Evolutionary conservation across 2,888 invertebrate genomes (phyloP), one percentile per base, ranked within the genome.

Genomic region (Lasius fuliginosus): DNA sequence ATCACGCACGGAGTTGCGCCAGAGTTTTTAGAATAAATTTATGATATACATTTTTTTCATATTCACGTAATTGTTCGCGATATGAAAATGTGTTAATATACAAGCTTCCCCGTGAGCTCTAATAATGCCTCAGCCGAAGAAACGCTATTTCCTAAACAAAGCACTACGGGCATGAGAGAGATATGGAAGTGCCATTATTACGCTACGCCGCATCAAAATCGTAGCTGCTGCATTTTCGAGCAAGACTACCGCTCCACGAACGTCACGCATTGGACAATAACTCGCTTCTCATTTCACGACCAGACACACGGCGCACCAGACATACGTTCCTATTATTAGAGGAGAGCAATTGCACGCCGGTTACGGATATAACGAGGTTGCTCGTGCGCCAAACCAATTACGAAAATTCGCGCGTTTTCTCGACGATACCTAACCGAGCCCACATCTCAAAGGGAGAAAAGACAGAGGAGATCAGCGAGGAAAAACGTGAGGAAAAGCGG

Each of bases 271-370:
- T 65, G 65, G 36, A 36, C 75, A 56, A 68, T 68, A 77, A 77
- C n/a, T 40, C n/a, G 53, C n/a, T 77, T 58, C 30, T 69, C 77
- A 33, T 36, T 77, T 77, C 30, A 77, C 27, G 42, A 42, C n/a
- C 5, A 56, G 30, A 68, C 12, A 36, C 23, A 49, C n/a, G 23
- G 23, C 23, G 23, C 23, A 0, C 9, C 36, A 36, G 40, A 3
- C n/a, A n/a, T 53, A n/a, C n/a, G n/a, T 8, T n/a, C 8, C n/a
- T 77, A 40, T 69, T 77, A 77, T 42, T 69, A 77, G 53, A 67
- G 36, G 40, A 68, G 0, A 68, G 15, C 69, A 77, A 77, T 77
- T 42, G 69, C 30, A 53, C 56, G n/a, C 30, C n/a, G 8, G 8
- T 49, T 64, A 64, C 64, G 6, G 11, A 77, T 62, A 30, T 69